These are phyloP conservation scores for Ia io DNA, from an alignment of 2,113 vertebrate genomes.

Conservation along the genomic window DNA sequence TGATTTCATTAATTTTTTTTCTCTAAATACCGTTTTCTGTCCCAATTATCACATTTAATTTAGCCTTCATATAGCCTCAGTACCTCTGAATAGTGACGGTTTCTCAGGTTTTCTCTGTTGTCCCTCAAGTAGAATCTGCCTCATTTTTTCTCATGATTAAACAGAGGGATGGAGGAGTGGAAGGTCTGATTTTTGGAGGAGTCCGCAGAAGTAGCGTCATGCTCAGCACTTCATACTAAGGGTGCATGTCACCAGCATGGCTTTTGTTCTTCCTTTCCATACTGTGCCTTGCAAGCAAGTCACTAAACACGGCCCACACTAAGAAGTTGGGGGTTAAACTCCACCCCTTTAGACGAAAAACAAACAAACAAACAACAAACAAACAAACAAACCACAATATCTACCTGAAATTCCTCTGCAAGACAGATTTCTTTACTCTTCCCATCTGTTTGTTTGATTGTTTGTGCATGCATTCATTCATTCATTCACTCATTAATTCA, in stretches of 20 bases:
- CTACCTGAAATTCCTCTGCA: background rate
- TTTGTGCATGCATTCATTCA: background rate
- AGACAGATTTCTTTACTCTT: background rate
- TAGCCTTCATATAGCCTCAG: background rate
- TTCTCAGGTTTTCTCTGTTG: background rate
- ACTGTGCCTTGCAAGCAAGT: background rate
- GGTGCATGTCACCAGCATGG: background rate
- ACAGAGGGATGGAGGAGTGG: rapidly evolving
- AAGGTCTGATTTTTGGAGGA: background rate
- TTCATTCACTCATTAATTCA: background rate
- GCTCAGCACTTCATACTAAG: background rate
- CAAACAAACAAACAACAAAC: too few relatives aligned
- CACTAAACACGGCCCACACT: background rate
- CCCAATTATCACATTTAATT: background rate
- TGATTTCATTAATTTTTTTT: background rate
- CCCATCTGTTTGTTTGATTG: background rate
- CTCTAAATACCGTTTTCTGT: background rate
- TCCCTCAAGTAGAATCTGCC: background rate
- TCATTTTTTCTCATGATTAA: background rate
- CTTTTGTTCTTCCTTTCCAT: background rate
- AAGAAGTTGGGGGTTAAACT: background rate
- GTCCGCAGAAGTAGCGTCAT: background rate
- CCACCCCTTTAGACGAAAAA: rapidly evolving
- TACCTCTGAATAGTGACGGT: background rate
- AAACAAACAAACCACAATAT: background rate